Conservation (phyloP, 2,797 vertebrate species). For the Ptychadena robeensis region DNA sequence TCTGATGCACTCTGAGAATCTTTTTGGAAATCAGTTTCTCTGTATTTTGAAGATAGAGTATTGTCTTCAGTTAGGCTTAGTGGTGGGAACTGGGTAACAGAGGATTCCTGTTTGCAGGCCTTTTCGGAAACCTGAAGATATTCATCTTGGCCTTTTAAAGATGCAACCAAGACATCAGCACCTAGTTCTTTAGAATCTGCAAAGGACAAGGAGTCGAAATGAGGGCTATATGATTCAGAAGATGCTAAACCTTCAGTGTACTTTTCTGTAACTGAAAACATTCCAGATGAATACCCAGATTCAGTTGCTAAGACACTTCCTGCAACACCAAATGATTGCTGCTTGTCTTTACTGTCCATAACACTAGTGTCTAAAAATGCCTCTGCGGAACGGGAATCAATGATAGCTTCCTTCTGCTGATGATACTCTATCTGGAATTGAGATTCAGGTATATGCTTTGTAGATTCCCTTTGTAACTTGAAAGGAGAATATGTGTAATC, state of each 20-base stretch:
- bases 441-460: slow-evolving; percentile 50
- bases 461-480: slow-evolving; percentile 52
- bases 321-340: slow-evolving; percentile 63
- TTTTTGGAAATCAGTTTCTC: slow-evolving; percentile 73
- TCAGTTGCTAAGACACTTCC: slow-evolving; percentile 62
- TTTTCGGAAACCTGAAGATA: slow-evolving; percentile 92
- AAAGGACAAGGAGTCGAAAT: slow-evolving; percentile 83
- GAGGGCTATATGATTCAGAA: slow-evolving; percentile 68
- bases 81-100: slow-evolving; percentile 79
- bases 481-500: slow-evolving; percentile 57
- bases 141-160: slow-evolving; percentile 78
- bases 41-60: slow-evolving; percentile 72
- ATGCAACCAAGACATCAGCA: slow-evolving; percentile 69
- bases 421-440: slow-evolving; percentile 55
- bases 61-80: slow-evolving; percentile 80
- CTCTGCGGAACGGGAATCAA: slow-evolving; percentile 9
- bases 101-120: slow-evolving; percentile 76
- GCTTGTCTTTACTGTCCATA: slow-evolving; percentile 30
- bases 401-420: not conserved
- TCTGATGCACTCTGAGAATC: slow-evolving; percentile 72
- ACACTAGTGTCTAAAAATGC: not conserved
- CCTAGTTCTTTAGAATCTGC: slow-evolving; percentile 79
- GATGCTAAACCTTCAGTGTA: slow-evolving; percentile 81
- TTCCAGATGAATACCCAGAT: slow-evolving; percentile 73
- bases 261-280: slow-evolving; percentile 83